Conservation (phyloP, 1,140 invertebrate genomes). For the Grapholita molesta region DNA sequence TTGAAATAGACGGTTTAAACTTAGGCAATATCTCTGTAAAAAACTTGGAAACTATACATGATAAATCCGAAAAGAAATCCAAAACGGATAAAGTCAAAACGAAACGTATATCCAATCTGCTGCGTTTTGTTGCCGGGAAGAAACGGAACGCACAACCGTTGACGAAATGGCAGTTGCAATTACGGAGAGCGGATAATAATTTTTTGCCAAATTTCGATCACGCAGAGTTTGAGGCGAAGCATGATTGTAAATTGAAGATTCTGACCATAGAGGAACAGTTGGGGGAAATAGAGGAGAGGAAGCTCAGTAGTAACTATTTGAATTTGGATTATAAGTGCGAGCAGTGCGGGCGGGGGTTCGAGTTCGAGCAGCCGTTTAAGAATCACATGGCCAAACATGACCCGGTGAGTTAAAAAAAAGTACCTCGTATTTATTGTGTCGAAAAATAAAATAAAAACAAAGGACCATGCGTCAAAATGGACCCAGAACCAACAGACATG, state of each 20-base stretch:
- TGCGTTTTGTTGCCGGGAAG: background rate
- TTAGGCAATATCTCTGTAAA: background rate
- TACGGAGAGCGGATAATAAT: constrained; percentile 1
- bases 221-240: background rate
- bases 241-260: constrained; percentile 7
- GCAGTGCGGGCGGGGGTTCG: background rate
- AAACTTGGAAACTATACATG: background rate
- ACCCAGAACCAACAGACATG: too few relatives aligned
- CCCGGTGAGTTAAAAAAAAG: too few relatives aligned
- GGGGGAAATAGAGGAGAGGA: background rate
- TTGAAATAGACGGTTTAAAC: background rate
- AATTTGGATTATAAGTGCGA: background rate
- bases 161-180: constrained; percentile 1
- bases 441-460: too few relatives aligned
- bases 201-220: background rate
- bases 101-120: background rate
- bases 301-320: background rate
- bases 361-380: background rate
- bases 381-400: constrained; percentile 8
- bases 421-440: too few relatives aligned
- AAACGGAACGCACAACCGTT: background rate
- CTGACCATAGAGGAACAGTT: background rate
- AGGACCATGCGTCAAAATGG: too few relatives aligned
- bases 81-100: background rate
- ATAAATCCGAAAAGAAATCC: background rate